Conservation (phyloP, 2,113 vertebrate genomes). For the Perca fluviatilis region DNA sequence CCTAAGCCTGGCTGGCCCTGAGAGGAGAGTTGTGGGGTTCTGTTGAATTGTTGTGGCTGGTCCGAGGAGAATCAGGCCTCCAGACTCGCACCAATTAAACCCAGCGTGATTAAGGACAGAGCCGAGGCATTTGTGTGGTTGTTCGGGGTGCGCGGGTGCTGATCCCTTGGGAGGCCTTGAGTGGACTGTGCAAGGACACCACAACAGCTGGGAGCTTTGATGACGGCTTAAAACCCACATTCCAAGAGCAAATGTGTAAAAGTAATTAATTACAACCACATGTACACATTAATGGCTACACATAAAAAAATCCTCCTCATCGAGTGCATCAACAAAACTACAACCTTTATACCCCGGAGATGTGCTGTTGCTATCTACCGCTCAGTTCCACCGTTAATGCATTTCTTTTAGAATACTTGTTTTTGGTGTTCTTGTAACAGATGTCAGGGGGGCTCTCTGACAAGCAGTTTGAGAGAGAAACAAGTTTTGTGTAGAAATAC, state of each 20-base stretch:
- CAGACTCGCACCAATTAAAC: constrained; percentile 53
- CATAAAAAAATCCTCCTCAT: constrained; percentile 34
- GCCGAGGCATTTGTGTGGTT: neutral
- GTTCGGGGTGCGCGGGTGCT: neutral
- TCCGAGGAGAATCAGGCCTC: constrained; percentile 44
- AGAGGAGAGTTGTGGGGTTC: constrained; percentile 41
- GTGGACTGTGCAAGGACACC: constrained; percentile 33
- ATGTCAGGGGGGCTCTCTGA: constrained; percentile 46
- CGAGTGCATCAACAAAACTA: constrained; percentile 20
- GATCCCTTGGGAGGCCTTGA: constrained; percentile 38
- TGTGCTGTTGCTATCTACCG: neutral
- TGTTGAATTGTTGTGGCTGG: constrained; percentile 48
- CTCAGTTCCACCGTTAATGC: neutral
- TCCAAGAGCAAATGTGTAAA: constrained; percentile 45
- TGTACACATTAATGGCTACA: constrained; percentile 30
- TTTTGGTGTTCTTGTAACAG: constrained; percentile 45
- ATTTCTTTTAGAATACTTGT: constrained; percentile 33
- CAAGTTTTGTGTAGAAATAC: constrained; percentile 49
- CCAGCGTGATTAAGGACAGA: constrained; percentile 54
- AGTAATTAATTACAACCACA: constrained; percentile 59
- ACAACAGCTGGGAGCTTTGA: constrained; percentile 58
- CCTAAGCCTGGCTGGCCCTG: constrained; percentile 2
- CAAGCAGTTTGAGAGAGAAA: constrained; percentile 48
- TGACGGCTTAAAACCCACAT: constrained; percentile 49
- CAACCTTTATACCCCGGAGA: constrained; percentile 20